Evolutionary conservation across 2,113 vertebrate species (phyloP).

Genomic region (Cacatua alba): DNA sequence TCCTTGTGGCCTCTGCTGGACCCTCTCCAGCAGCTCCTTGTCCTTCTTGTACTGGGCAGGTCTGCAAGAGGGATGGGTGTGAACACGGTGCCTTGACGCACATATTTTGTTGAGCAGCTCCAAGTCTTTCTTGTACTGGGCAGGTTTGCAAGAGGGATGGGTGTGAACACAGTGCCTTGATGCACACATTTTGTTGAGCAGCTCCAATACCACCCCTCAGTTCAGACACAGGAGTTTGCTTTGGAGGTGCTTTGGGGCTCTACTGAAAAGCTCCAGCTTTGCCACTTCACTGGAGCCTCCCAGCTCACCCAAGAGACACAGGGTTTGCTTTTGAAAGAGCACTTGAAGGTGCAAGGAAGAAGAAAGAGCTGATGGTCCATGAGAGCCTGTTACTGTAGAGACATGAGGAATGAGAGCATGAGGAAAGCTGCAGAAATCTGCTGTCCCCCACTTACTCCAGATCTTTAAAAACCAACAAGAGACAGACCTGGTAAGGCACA

Average conservation of each 20-base stretch:
- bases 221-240: neutral
- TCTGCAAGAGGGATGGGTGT: neutral
- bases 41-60: neutral
- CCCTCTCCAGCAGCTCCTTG: neutral
- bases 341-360: neutral
- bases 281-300: neutral
- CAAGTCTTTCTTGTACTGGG: neutral
- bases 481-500: neutral
- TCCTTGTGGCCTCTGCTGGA: neutral
- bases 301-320: neutral
- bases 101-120: neutral
- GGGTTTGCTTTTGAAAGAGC: neutral
- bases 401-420: neutral
- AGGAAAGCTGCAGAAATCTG: neutral
- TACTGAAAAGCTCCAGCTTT: neutral
- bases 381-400: neutral
- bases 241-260: neutral
- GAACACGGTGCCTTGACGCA: accelerated
- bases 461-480: neutral
- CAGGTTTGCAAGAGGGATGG: neutral
- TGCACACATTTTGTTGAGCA: neutral
- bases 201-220: accelerated
- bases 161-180: accelerated
- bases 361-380: neutral
- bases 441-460: neutral